Percentiles rank a stretch among this genome's conserved stretches.
Conservation (phyloP, 2,113 vertebrate species). For the Labrus mixtus region DNA sequence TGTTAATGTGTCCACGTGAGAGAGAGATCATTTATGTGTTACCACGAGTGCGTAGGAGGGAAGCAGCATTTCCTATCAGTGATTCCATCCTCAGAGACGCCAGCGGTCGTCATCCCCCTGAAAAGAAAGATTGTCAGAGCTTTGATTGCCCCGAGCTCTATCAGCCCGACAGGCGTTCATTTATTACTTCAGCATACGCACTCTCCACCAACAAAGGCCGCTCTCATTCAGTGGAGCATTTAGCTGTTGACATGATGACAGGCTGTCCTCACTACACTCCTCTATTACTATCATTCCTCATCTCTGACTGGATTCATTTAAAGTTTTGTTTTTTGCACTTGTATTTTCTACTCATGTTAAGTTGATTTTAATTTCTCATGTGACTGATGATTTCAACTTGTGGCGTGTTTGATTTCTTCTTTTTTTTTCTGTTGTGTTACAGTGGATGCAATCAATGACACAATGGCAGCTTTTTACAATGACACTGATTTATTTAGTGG, state of each 20-base stretch:
- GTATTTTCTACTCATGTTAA: constrained; percentile 42
- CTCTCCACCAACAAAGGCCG: constrained; percentile 61
- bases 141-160: constrained; percentile 8
- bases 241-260: constrained; percentile 13
- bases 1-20: constrained; percentile 7
- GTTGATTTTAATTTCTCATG: constrained; percentile 36
- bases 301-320: neutral
- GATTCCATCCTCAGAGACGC: constrained; percentile 56
- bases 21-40: constrained; percentile 14
- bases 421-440: constrained; percentile 94
- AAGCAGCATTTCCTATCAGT: constrained; percentile 62
- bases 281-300: constrained; percentile 5
- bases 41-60: constrained; percentile 60
- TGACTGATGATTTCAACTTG: constrained; percentile 72
- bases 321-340: constrained; percentile 27
- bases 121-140: constrained; percentile 75
- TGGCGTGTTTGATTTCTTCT: constrained; percentile 82
- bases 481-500: constrained; percentile 99
- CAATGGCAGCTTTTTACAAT: constrained; percentile 99
- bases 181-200: constrained; percentile 40
- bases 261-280: constrained; percentile 7
- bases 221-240: constrained; percentile 42
- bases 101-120: constrained; percentile 53
- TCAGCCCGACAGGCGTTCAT: constrained; percentile 51
- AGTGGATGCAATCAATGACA: constrained; percentile 99